Evolutionary conservation across 2,888 invertebrate genomes (phyloP), one percentile per base, ranked within the genome.

Genomic region (Eupithecia subumbrata): DNA sequence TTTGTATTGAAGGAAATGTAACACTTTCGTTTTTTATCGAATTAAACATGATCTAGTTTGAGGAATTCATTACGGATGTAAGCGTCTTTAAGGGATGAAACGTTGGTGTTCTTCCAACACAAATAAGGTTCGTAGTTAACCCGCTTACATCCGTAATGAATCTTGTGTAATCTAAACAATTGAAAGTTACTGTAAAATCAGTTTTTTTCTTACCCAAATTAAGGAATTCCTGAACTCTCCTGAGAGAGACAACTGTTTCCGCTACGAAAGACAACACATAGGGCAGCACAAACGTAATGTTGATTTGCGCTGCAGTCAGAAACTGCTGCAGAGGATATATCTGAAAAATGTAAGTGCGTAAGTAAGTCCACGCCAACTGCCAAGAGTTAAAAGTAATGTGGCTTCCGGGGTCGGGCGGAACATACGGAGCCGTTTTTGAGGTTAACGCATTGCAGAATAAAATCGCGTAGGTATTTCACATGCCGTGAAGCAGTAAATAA

Each of bases 241-340:
- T 83, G 1, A 95, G 77, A 0, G 95, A 91, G 2, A 95, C 96
- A 0, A 95, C 82, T 40, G 96, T 89, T 79, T 96, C 96, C 0
- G 96, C 95, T 9, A 95, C 92, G 78, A 96, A 96, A 0, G 96
- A 91, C 22, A 96, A 85, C 45, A 96, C 95, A 8, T 96, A 83
- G 0, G 95, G 95, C 74, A 95, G 82, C 25, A 95, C 85, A 75
- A 95, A 81, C 4, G 95, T 92, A 18, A 95, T 87, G 79, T 94
- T 95, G 45, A 95, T 85, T 83, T 94, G 93, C 1, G 91, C 92
- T 37, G 93, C 89, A 69, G 81, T 90, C 84, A 95, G 89, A 79
- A 95, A 95, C 80, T 95, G 94, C 82, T 95, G 93, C 67, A 95
- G 81, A 4, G 93, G 94, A 78, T 93, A 95, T 74, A 95, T 94